These are phyloP conservation scores for Vanessa atalanta DNA, from an alignment of 1,140 invertebrate genomes.

Conservation along the genomic window DNA sequence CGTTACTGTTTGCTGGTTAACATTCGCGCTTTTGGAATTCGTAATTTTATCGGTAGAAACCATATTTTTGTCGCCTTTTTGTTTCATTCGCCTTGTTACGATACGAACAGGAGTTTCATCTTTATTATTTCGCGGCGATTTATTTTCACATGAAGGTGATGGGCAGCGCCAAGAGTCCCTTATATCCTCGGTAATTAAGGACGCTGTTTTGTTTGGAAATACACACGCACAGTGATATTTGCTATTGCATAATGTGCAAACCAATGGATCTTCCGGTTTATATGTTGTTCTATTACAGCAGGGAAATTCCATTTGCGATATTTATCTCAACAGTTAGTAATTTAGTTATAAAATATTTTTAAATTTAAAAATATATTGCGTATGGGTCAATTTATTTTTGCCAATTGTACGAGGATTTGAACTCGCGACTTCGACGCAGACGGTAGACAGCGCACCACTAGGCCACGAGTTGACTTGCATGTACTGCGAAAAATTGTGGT, in stretches of 20 bases:
- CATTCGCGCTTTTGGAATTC: constrained; percentile 3
- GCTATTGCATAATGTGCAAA: constrained; percentile 12
- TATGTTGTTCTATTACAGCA: constrained; percentile 7
- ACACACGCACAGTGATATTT: constrained; percentile 12
- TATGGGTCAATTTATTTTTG: constrained; percentile 10
- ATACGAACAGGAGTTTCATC: constrained; percentile 8
- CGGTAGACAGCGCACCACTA: too few species aligned
- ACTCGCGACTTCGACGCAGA: too few species aligned
- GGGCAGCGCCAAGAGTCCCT: constrained; percentile 12
- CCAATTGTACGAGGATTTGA: too few species aligned
- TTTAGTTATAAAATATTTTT: constrained; percentile 15
- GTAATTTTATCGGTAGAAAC: constrained; percentile 1
- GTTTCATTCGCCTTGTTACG: constrained; percentile 14
- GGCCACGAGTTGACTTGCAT: too few species aligned
- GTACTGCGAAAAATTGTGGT: too few species aligned
- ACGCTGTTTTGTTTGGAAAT: constrained; percentile 10
- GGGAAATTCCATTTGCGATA: constrained; percentile 15
- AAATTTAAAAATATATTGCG: constrained; percentile 18
- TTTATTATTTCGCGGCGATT: constrained; percentile 14
- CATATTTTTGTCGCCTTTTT: constrained; percentile 9
- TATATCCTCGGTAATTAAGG: constrained; percentile 12
- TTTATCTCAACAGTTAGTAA: constrained; percentile 14
- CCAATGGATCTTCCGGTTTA: constrained; percentile 8
- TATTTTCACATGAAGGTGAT: constrained; percentile 43
- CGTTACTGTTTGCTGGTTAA: constrained; percentile 6